A percentile compares a stretch with the other conserved stretches of the same genome.
phyloP scores from a whole-genome alignment of 2,888 invertebrate genomes.

The Luffia ferchaultella region DNA sequence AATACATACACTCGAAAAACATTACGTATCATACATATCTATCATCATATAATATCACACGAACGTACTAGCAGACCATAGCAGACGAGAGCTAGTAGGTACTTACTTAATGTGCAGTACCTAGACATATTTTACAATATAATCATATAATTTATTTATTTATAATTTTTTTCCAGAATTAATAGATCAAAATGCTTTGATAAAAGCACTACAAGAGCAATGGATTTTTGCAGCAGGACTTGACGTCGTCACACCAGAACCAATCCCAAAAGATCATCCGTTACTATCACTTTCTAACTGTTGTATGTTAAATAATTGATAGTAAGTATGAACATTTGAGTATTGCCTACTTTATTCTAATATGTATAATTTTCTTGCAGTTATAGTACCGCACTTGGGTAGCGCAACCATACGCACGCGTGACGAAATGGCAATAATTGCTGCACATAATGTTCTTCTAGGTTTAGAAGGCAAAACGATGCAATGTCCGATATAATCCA shows the following conservation, averaged over 20 bases:
- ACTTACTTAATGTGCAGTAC: too few species aligned
- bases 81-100: too few species aligned
- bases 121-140: too few species aligned
- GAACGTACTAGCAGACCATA: too few species aligned
- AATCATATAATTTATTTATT: too few species aligned
- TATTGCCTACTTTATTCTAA: too few species aligned
- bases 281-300: conserved; percentile 80
- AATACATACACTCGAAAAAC: too few species aligned
- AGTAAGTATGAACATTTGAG: too few species aligned
- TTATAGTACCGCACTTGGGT: conserved; percentile 84
- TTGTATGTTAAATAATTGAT: conserved; percentile 59
- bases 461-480: conserved; percentile 72
- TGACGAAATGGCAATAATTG: conserved; percentile 76
- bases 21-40: too few species aligned
- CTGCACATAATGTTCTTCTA: conserved; percentile 79
- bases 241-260: conserved; percentile 91
- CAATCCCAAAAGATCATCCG: conserved; percentile 78
- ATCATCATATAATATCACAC: too few species aligned
- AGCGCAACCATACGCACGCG: conserved; percentile 81
- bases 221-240: conserved; percentile 87
- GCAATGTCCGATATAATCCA: conserved; percentile 26
- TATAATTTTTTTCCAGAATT: conserved; percentile 58
- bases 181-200: conserved; percentile 81
- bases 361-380: conserved; percentile 67
- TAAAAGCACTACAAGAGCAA: conserved; percentile 74